Conservation (phyloP, 2,797 vertebrate species). For the Melanitta fusca region DNA sequence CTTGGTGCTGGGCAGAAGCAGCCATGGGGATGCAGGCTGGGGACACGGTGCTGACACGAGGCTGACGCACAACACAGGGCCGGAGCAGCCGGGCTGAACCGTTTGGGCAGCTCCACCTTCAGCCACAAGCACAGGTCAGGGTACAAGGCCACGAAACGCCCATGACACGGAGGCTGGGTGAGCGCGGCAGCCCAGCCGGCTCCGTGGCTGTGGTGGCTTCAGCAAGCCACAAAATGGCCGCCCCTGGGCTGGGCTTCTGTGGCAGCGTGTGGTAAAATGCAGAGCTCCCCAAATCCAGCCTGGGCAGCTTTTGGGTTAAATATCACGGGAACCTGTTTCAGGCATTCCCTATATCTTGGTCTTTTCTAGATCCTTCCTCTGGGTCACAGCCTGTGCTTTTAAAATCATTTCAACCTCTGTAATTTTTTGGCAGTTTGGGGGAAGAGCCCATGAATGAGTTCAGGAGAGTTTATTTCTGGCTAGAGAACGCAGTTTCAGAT, state of each 20-base stretch:
- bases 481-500: background rate
- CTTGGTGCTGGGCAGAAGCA: background rate
- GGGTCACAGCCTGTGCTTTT: background rate
- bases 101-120: background rate
- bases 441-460: too few relatives aligned
- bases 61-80: background rate
- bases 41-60: too few relatives aligned
- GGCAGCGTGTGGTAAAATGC: background rate
- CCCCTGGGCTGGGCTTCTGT: background rate
- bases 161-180: background rate
- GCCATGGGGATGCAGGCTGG: background rate
- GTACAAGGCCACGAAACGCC: fast-evolving
- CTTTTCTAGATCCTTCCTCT: background rate
- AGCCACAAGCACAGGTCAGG: fast-evolving
- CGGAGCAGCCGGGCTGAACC: too few relatives aligned
- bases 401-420: background rate
- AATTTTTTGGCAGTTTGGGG: background rate
- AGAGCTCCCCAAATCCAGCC: background rate
- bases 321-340: background rate
- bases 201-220: too few relatives aligned
- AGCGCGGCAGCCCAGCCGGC: fast-evolving
- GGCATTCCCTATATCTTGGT: background rate
- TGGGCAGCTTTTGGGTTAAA: background rate
- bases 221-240: background rate
- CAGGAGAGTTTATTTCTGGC: background rate